These are phyloP conservation scores for Cremastinae sp. DNA, from an alignment of 2,888 invertebrate species.

Conservation along the genomic window DNA sequence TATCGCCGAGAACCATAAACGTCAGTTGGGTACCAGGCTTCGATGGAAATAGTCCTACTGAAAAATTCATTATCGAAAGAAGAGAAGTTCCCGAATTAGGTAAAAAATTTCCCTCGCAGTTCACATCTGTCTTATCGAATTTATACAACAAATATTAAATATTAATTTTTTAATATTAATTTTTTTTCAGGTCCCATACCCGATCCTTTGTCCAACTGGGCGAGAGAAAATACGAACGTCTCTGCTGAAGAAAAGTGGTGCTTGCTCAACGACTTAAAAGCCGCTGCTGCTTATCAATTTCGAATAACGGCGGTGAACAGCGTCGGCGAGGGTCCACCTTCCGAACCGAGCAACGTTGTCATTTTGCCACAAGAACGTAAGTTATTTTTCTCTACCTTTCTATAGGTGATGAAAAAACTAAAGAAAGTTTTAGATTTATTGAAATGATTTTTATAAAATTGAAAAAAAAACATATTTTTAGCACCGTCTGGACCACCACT, in stretches of 20 bases:
- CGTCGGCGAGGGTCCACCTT: conserved; percentile 96
- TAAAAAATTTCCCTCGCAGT: conserved; percentile 78
- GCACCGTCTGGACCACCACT: conserved; percentile 98
- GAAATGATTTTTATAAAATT: conserved; percentile 15
- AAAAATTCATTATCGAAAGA: conserved; percentile 95
- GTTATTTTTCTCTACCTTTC: too few relatives aligned
- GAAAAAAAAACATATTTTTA: conserved; percentile 74
- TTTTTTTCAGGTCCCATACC: conserved; percentile 87
- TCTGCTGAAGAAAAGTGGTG: conserved; percentile 90
- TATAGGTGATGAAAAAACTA: conserved; percentile 3
- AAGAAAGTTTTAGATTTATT: conserved; percentile 25
- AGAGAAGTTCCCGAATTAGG: conserved; percentile 93
- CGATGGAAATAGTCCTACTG: conserved; percentile 97
- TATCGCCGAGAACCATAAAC: conserved; percentile 89
- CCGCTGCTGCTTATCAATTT: conserved; percentile 97
- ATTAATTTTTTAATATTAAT: conserved; percentile 54
- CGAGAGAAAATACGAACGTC: conserved; percentile 92
- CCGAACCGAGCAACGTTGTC: conserved; percentile 93
- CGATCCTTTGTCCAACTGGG: conserved; percentile 92
- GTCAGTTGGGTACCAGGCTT: conserved; percentile 97
- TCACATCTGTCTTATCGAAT: conserved; percentile 17
- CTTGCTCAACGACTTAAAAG: conserved; percentile 91
- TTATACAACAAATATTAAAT: conserved; percentile 26
- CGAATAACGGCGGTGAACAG: conserved; percentile 97
- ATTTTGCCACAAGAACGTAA: conserved; percentile 98